These are phyloP conservation scores for Daubentonia madagascariensis DNA, from an alignment of 2,113 vertebrate genomes.

Conservation along the genomic window DNA sequence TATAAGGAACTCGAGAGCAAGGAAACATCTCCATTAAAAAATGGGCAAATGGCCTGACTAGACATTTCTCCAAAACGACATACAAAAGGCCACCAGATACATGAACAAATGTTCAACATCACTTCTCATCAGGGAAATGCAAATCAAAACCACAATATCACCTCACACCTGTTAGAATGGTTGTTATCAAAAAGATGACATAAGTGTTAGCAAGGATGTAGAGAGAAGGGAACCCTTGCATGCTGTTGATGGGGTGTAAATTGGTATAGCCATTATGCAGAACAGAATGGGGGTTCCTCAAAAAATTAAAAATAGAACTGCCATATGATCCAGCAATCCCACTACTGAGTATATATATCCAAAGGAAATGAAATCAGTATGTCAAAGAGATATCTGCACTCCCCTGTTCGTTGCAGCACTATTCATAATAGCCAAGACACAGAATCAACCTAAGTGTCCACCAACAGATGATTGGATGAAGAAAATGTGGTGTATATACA, in stretches of 20 bases:
- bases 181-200: background rate
- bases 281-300: background rate
- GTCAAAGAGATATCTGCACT: background rate
- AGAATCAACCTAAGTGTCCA: background rate
- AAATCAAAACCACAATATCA: background rate
- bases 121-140: background rate
- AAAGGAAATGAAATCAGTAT: background rate
- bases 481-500: background rate
- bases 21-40: background rate
- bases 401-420: background rate
- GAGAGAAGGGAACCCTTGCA: background rate
- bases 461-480: background rate
- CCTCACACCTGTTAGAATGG: background rate
- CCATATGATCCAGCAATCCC: background rate
- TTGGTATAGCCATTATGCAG: background rate
- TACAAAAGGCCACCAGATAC: background rate
- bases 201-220: background rate
- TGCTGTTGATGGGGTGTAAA: background rate
- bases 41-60: background rate
- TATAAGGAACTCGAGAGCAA: background rate
- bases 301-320: background rate
- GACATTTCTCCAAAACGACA: background rate
- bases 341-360: background rate
- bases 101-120: background rate
- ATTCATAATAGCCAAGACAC: background rate